Base-by-base conservation (phyloP, 2,113 vertebrate species). In the Meleagris gallopavo region DNA sequence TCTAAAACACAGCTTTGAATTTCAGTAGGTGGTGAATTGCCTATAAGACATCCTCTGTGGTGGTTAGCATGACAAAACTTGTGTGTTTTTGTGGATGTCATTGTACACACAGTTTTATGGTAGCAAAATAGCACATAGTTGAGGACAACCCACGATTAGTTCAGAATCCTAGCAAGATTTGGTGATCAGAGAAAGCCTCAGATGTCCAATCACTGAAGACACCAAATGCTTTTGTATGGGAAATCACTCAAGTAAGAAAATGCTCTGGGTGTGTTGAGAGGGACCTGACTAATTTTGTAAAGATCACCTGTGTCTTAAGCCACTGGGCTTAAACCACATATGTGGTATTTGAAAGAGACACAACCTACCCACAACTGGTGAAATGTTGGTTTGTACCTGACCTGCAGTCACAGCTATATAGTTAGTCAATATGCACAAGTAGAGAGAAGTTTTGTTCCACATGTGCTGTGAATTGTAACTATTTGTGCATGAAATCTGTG, bases 391-490 rank as follows among this genome's bases (percentile, higher is more conserved):
- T 65, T 40, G 19, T 64, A 40, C 25, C 41, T 67, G 41, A 46
- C 2, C 1, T 2, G 41, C 30, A 65, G 41, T 24, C 83, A 36
- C 18, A 71, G n/a, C 43, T 66, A 10, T 20, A 36, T 2, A 2
- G 45, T 32, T 36, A 14, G 29, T 45, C 32, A 27, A n/a, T 2
- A 13, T 2, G 2, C 4, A 1, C 7, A 13, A 50, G 10, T 27
- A 58, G n/a, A 38, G 50, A 4, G 58, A 32, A n/a, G 34, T 80
- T 58, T 43, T 19, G 1, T 12, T 77, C 62, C 13, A 3, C 1
- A 0, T 10, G 7, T n/a, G 19, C 36, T 1, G 0, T 0, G 12
- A 55, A 46, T 46, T 29, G 2, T 13, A 46, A 2, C 41, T 50
- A 22, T 5, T 9, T 19, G 2, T 22, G 66, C 7, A 3, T 6